A percentile compares a stretch with the other conserved stretches of the same genome.
These are phyloP conservation scores for Heteromurus nitidus DNA, from an alignment of 2,888 invertebrate species.

Conservation along the genomic window DNA sequence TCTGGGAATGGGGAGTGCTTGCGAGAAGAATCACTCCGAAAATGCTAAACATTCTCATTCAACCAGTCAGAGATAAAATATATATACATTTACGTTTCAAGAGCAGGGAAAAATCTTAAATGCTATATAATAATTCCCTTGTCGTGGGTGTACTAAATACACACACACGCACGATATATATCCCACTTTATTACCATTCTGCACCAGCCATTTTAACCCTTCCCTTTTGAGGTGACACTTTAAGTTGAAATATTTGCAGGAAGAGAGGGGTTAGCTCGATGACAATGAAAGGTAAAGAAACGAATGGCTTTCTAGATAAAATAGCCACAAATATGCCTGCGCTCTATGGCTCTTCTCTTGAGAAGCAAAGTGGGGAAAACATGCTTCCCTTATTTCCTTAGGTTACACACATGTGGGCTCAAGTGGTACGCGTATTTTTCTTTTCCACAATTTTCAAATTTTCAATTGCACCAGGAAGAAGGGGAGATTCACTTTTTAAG, in stretches of 20 bases:
- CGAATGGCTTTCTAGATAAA: slow-evolving; percentile 61
- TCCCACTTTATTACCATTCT: slow-evolving; percentile 17
- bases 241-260: slow-evolving; percentile 56
- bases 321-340: slow-evolving; percentile 64
- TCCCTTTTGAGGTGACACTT: slow-evolving; percentile 24
- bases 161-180: neutral
- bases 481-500: neutral
- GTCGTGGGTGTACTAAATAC: neutral
- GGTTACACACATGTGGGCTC: neutral
- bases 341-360: neutral
- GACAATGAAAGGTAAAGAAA: slow-evolving; percentile 46
- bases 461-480: slow-evolving; percentile 36
- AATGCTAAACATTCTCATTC: slow-evolving; percentile 42
- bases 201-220: neutral
- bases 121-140: slow-evolving; percentile 15
- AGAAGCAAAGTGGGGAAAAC: too few relatives aligned
- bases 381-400: too few relatives aligned
- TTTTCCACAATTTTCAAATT: slow-evolving; percentile 24
- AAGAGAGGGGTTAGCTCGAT: slow-evolving; percentile 43
- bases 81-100: neutral
- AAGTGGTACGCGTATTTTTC: slow-evolving; percentile 13
- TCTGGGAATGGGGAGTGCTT: too few relatives aligned
- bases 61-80: slow-evolving; percentile 8
- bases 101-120: neutral
- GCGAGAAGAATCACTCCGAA: slow-evolving; percentile 25